A percentile compares a stretch with the other conserved stretches of the same genome.
Conservation (phyloP, 2,888 invertebrate species). For the Atethmia centrago region DNA sequence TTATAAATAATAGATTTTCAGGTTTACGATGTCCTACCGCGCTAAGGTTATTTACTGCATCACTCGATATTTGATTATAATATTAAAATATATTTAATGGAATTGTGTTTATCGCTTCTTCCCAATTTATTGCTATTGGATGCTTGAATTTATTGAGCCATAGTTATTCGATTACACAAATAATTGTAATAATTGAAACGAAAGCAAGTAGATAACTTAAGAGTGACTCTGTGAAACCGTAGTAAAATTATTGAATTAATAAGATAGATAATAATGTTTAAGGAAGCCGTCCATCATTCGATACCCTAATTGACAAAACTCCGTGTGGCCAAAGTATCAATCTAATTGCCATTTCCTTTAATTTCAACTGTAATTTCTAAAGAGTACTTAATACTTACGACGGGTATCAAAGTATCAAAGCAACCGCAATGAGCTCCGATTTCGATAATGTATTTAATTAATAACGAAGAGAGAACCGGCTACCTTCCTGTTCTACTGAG, state of each 20-base stretch:
- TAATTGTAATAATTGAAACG: constrained; percentile 19
- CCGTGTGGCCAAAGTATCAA: constrained; percentile 41
- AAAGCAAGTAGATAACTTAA: constrained; percentile 20
- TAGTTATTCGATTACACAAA: constrained; percentile 19
- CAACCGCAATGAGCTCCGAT: constrained; percentile 65
- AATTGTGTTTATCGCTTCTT: constrained; percentile 30
- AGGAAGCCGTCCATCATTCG: constrained; percentile 60
- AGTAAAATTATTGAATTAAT: constrained; percentile 30
- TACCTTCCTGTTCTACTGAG: constrained; percentile 76
- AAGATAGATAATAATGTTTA: constrained; percentile 45
- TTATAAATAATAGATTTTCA: constrained; percentile 40
- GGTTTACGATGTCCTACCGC: constrained; percentile 35
- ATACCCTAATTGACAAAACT: constrained; percentile 50
- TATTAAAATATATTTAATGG: constrained; percentile 29
- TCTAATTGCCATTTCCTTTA: constrained; percentile 64
- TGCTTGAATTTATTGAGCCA: background rate
- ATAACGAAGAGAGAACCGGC: constrained; percentile 76
- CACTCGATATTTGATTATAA: constrained; percentile 26
- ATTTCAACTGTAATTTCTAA: constrained; percentile 50
- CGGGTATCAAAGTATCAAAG: constrained; percentile 68
- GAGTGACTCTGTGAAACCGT: constrained; percentile 3
- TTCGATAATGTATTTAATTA: constrained; percentile 79
- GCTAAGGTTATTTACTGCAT: constrained; percentile 26
- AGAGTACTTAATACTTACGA: constrained; percentile 47
- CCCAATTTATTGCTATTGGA: constrained; percentile 27